Evolutionary conservation across 2,888 invertebrate genomes (phyloP).

Genomic region (Oxyscelio sp.): DNA sequence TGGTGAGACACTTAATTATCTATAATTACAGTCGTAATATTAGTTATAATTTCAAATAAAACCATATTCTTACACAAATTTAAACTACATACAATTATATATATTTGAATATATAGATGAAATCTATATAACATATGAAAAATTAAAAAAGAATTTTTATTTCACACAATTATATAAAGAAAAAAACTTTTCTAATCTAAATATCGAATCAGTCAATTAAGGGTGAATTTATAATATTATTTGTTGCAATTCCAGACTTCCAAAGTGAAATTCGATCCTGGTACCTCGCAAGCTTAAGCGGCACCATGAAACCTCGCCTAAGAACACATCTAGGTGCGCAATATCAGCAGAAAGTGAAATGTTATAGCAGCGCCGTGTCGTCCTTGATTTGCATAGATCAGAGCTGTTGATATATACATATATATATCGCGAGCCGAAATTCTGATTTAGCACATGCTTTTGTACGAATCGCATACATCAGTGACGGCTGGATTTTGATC

Average conservation of each 20-base stretch:
- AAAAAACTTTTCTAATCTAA: too few species aligned
- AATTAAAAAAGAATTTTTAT: too few species aligned
- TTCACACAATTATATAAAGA: too few species aligned
- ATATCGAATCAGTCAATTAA: too few species aligned
- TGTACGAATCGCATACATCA: conserved; percentile 50
- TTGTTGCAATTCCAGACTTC: conserved; percentile 91
- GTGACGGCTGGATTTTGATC: conserved; percentile 50
- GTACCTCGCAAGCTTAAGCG: neutral
- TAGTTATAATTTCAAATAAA: too few species aligned
- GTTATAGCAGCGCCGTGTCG: conserved; percentile 38
- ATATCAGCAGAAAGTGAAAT: conserved; percentile 46
- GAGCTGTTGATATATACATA: conserved; percentile 62
- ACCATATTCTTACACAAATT: too few species aligned
- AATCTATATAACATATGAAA: too few species aligned
- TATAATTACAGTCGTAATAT: too few species aligned
- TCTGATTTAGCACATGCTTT: conserved; percentile 69
- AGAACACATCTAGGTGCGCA: conserved; percentile 41
- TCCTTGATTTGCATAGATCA: conserved; percentile 66
- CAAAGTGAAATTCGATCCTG: conserved; percentile 83
- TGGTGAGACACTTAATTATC: too few species aligned
- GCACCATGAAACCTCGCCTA: neutral
- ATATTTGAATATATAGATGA: too few species aligned
- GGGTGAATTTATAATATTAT: too few species aligned
- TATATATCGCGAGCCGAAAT: conserved; percentile 48
- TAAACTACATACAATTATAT: too few species aligned